Evolutionary conservation across 2,113 vertebrate species (phyloP).

Genomic region (Arvicanthis niloticus): DNA sequence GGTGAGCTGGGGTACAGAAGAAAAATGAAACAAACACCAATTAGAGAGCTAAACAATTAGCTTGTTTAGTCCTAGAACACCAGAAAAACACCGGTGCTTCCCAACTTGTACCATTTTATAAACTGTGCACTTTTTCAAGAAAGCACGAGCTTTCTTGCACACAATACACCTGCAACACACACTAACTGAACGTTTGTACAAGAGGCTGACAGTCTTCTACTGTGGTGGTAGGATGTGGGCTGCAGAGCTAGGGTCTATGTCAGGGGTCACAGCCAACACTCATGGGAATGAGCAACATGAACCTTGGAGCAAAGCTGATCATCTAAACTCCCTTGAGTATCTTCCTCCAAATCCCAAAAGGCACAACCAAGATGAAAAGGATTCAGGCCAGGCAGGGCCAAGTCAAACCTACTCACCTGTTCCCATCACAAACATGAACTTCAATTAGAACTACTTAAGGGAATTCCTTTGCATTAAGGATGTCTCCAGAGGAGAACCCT

Average conservation of each 20-base stretch:
- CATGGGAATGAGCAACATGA: not conserved
- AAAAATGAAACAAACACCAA: not conserved
- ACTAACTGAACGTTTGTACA: not conserved
- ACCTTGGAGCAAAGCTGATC: not conserved
- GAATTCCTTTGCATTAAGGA: not conserved
- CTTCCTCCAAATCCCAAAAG: not conserved
- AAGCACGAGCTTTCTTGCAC: not conserved
- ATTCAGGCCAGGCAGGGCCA: not conserved
- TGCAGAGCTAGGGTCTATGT: not conserved
- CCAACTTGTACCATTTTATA: not conserved
- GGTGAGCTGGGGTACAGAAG: not conserved
- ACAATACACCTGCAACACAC: not conserved
- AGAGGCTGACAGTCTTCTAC: not conserved
- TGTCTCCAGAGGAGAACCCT: not conserved
- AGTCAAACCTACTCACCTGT: not conserved
- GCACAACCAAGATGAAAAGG: not conserved
- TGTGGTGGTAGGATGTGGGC: not conserved
- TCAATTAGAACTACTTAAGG: not conserved
- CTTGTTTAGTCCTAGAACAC: not conserved
- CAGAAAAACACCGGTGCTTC: not conserved
- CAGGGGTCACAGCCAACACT: not conserved
- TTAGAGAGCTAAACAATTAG: not conserved
- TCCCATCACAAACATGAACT: not conserved
- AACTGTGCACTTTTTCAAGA: not conserved
- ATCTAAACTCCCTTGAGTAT: not conserved